Base-by-base conservation (phyloP, 2,797 vertebrate species). In the Pipistrellus kuhlii region DNA sequence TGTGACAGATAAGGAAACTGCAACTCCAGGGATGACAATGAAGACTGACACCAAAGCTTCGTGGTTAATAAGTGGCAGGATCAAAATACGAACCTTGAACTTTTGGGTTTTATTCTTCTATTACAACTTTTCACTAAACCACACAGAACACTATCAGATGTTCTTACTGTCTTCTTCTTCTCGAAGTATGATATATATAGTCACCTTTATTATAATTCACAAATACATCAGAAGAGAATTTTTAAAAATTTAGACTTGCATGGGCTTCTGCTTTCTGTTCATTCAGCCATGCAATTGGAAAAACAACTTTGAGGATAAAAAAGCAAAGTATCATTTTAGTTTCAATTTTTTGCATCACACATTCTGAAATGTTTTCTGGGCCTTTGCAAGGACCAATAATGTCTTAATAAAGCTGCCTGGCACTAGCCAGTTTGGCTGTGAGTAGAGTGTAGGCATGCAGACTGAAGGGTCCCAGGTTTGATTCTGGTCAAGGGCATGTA, bases 141-240 rank as follows among this genome's bases (percentile, higher is more conserved):
- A 57, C n/a, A 69, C 18, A 68, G 59, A 68, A 46, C 3, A 78
- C 20, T 4, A 90, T 1, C 6, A 7, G 46, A 72, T 46, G 41
- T 38, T 57, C 69, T 17, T 44, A 18, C 7, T 46, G 11, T 55
- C 53, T 55, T 55, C 53, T 55, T 55, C 53, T 55, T 55, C 9
- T 55, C 10, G 21, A 21, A 7, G 73, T 18, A n/a, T n/a, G n/a
- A n/a, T n/a, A n/a, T n/a, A 23, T 30, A 87, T 2, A 90, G 21
- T 69, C n/a, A 86, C 64, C 55, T 90, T 91, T 93, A 87, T 86
- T 92, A 5, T 53, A 90, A 86, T 75, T 80, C 10, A 53, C 11
- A 20, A 85, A 44, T 62, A 64, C 72, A 23, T 55, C 53, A 55
- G 53, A 93, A 35, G 5, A 62, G 20, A 71, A 27, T 3, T 59